Percentiles rank a stretch among this genome's conserved stretches.
Evolutionary conservation across 92 coral and sea anemone species (phyloP).

Genomic region (Palythoa caribaeorum): DNA sequence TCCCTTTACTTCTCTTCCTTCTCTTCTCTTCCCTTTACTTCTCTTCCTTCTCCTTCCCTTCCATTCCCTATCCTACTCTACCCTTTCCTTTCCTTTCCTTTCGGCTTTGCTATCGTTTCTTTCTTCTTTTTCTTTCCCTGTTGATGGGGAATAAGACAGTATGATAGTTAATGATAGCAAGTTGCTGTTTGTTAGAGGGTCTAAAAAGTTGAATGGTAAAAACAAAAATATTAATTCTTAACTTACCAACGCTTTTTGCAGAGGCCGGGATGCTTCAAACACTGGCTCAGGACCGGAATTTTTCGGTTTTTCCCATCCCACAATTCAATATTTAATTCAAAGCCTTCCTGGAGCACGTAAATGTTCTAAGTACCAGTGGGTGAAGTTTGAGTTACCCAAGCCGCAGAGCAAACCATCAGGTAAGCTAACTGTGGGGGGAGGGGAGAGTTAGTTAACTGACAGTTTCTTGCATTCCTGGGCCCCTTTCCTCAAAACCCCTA

Average conservation of each 20-base stretch:
- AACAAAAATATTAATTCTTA: too few relatives aligned
- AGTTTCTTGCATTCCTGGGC: not conserved
- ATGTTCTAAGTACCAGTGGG: conserved; percentile 99
- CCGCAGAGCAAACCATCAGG: conserved; percentile 89
- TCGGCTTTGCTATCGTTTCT: not conserved
- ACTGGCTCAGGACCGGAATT: conserved; percentile 99
- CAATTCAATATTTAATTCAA: conserved; percentile 96
- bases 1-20: not conserved
- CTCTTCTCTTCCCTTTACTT: not conserved
- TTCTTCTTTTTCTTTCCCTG: not conserved
- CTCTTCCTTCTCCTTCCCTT: not conserved
- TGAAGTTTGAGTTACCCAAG: conserved; percentile 97
- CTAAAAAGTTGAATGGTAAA: too few relatives aligned
- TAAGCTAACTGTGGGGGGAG: conserved; percentile 16
- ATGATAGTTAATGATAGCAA: too few relatives aligned
- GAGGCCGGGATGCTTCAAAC: conserved; percentile 98
- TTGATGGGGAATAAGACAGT: too few relatives aligned
- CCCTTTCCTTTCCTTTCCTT: not conserved
- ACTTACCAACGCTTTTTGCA: not conserved
- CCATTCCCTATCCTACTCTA: not conserved
- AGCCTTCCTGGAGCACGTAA: conserved; percentile 95
- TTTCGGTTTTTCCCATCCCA: conserved; percentile 98
- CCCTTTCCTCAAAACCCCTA: too few relatives aligned
- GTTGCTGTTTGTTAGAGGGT: too few relatives aligned
- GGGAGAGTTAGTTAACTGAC: not conserved